Conservation (phyloP, 2,113 vertebrate genomes). For the Anarrhichthys ocellatus region DNA sequence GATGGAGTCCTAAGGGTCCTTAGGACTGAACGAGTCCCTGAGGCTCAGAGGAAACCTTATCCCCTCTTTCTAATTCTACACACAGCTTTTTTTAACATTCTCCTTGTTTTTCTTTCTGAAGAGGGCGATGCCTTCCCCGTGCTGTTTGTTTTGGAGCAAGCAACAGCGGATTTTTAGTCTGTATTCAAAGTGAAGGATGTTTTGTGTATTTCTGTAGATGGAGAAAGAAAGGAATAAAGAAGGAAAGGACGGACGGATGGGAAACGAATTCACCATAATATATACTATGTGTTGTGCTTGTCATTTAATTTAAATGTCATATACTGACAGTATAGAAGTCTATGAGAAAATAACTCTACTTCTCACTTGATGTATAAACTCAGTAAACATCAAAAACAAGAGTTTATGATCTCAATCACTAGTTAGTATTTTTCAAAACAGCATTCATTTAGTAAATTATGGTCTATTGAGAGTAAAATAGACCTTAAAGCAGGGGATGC, state of each 20-base stretch:
- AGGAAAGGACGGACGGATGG: not conserved
- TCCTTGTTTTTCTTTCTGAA: not conserved
- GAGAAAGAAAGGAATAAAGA: not conserved
- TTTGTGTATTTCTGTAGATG: not conserved
- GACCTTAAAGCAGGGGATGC: too few species aligned
- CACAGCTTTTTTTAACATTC: not conserved
- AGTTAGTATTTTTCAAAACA: too few species aligned
- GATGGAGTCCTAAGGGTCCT: slow-evolving; percentile 12
- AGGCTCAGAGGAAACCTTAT: not conserved
- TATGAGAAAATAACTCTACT: too few species aligned
- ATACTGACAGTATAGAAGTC: too few species aligned
- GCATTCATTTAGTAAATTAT: too few species aligned
- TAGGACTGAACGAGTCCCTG: not conserved
- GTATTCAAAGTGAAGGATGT: not conserved
- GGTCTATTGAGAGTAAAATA: too few species aligned
- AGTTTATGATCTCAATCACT: too few species aligned
- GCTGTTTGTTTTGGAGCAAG: too few species aligned
- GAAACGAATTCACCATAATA: not conserved
- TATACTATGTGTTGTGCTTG: not conserved
- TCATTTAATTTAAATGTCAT: not conserved
- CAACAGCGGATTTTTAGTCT: too few species aligned
- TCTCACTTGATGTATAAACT: too few species aligned
- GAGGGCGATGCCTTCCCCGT: not conserved
- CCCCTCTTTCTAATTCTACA: slow-evolving; percentile 20
- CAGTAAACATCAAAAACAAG: too few species aligned